Evolutionary conservation across 2,113 vertebrate genomes (phyloP).

Genomic region (Gobiocypris rarus): DNA sequence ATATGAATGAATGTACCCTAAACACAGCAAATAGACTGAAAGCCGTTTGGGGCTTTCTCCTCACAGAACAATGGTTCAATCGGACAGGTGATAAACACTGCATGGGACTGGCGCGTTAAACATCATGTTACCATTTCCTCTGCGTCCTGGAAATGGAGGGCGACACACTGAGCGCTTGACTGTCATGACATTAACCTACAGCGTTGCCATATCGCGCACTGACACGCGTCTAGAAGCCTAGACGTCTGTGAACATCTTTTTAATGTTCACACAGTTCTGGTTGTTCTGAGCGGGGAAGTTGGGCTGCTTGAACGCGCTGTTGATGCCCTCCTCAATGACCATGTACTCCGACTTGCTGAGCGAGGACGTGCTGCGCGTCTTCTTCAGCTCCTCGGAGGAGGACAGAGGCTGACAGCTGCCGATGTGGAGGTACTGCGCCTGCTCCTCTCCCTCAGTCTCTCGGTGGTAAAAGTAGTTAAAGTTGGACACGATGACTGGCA

Average conservation of each 20-base stretch:
- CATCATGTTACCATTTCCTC: slow-evolving; percentile 13
- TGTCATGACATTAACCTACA: slow-evolving; percentile 12
- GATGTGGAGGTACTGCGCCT: slow-evolving; percentile 94
- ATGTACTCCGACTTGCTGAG: slow-evolving; percentile 97
- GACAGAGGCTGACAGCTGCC: slow-evolving; percentile 94
- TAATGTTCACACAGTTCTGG: slow-evolving; percentile 92
- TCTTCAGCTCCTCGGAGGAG: slow-evolving; percentile 87
- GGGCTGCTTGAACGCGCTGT: slow-evolving; percentile 89
- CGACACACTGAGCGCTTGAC: slow-evolving; percentile 53
- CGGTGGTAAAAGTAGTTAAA: slow-evolving; percentile 99
- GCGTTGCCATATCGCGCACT: neutral
- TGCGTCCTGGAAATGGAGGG: slow-evolving; percentile 57
- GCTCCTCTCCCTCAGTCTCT: slow-evolving; percentile 96
- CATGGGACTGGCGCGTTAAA: neutral
- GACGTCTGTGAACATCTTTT: slow-evolving; percentile 97
- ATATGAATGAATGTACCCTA: slow-evolving; percentile 8
- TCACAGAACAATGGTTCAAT: slow-evolving; percentile 40
- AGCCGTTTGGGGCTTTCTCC: slow-evolving; percentile 24
- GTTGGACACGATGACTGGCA: slow-evolving; percentile 98
- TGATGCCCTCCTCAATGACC: slow-evolving; percentile 93
- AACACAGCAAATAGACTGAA: slow-evolving; percentile 28
- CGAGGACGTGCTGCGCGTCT: slow-evolving; percentile 89
- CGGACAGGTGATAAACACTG: slow-evolving; percentile 28
- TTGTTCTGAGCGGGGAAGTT: slow-evolving; percentile 88
- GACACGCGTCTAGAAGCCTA: slow-evolving; percentile 66